Evolutionary conservation across 2,888 invertebrate genomes (phyloP).

Genomic region (Plagodis pulveraria): DNA sequence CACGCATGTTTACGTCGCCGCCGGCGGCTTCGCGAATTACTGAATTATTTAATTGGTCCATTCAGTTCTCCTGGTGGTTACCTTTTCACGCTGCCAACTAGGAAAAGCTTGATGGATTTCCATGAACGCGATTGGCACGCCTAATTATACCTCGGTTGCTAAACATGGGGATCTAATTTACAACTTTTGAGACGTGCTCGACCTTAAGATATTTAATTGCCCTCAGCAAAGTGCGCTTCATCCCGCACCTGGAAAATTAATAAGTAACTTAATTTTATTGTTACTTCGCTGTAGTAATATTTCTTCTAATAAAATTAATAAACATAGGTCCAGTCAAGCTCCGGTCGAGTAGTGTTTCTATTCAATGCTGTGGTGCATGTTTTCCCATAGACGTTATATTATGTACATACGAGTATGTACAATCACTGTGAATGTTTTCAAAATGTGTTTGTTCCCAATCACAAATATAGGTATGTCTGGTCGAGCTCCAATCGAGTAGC

Average conservation of each 20-base stretch:
- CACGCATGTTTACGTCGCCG: conserved; percentile 84
- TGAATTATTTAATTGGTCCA: conserved; percentile 84
- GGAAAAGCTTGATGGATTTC: conserved; percentile 73
- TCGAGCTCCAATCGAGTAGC: too few species aligned
- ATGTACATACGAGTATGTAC: too few species aligned
- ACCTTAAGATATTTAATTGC: conserved; percentile 23
- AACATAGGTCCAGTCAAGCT: too few species aligned
- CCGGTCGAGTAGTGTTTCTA: too few species aligned
- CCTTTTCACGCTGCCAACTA: conserved; percentile 76
- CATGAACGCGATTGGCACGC: conserved; percentile 62
- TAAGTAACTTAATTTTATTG: conserved; percentile 2
- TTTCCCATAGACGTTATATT: too few species aligned
- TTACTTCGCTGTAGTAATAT: not conserved
- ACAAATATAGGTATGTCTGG: too few species aligned
- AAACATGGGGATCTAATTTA: conserved; percentile 41
- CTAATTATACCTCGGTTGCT: conserved; percentile 66
- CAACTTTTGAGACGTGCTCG: conserved; percentile 39
- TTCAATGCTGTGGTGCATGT: too few species aligned
- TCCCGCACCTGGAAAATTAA: conserved; percentile 6
- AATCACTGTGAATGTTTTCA: too few species aligned
- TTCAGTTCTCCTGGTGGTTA: conserved; percentile 78
- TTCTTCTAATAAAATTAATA: not conserved
- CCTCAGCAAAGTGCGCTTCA: conserved; percentile 6
- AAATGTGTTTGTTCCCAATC: too few species aligned
- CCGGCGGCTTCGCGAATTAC: conserved; percentile 79